Evolutionary conservation across 2,888 invertebrate genomes (phyloP).

Genomic region (Rosalia funebris): DNA sequence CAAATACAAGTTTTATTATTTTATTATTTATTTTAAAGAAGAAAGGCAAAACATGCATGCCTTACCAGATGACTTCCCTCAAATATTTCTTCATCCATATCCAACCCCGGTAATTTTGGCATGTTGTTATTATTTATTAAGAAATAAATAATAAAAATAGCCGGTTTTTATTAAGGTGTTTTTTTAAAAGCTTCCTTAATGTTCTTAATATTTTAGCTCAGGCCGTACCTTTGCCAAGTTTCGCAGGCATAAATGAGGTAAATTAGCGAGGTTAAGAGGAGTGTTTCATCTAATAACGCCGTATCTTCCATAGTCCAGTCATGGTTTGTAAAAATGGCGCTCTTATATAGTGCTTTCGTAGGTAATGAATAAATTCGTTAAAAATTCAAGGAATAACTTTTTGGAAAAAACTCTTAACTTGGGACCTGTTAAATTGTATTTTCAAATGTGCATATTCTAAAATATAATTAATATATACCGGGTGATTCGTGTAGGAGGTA

Average conservation of each 20-base stretch:
- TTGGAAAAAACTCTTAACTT: background rate
- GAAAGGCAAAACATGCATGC: no score
- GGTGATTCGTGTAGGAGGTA: no score
- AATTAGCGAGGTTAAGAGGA: slow-evolving; percentile 15
- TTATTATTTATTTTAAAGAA: no score
- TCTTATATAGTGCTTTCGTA: background rate
- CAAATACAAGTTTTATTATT: no score
- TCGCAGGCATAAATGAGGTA: slow-evolving; percentile 13
- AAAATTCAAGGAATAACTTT: no score
- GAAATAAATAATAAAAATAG: slow-evolving; percentile 9
- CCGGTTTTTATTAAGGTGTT: background rate
- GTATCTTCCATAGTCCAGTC: background rate
- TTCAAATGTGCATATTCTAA: no score
- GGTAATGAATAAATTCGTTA: no score
- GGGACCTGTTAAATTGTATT: background rate
- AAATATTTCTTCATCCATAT: background rate
- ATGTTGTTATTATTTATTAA: background rate
- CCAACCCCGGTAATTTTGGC: background rate
- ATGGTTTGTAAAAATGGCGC: background rate
- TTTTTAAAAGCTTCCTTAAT: slow-evolving; percentile 2
- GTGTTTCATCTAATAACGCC: slow-evolving; percentile 19
- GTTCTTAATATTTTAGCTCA: background rate
- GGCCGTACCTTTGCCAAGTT: background rate
- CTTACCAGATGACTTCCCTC: background rate
- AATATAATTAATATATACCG: no score